These are phyloP conservation scores for Tenthredo mesomela DNA, from an alignment of 2,888 invertebrate genomes.

Conservation along the genomic window DNA sequence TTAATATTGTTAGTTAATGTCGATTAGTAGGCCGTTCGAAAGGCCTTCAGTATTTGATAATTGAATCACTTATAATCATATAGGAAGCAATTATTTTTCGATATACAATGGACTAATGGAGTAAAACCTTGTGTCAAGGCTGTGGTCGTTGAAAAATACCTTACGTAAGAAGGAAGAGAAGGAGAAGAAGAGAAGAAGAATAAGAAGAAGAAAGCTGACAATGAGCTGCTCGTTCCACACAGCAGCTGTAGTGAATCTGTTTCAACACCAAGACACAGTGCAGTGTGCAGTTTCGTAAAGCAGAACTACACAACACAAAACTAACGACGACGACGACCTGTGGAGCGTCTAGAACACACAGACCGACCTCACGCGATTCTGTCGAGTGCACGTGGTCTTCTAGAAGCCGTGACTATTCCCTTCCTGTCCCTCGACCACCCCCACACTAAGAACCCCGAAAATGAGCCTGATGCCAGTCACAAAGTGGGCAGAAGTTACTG, in stretches of 20 bases:
- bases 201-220: conserved; percentile 44
- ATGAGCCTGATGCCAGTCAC: background rate
- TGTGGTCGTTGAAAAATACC: conserved; percentile 8
- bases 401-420: conserved; percentile 37
- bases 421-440: conserved; percentile 44
- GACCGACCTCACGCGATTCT: background rate
- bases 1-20: conserved; percentile 13
- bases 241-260: background rate
- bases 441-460: conserved; percentile 3
- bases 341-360: conserved; percentile 27
- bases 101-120: background rate
- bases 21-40: background rate
- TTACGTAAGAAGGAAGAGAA: conserved; percentile 47
- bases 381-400: conserved; percentile 37
- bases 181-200: conserved; percentile 23
- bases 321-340: background rate
- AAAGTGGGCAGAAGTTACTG: background rate
- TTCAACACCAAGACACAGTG: background rate
- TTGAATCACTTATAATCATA: background rate
- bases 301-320: background rate
- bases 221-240: background rate
- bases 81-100: background rate
- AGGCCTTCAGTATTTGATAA: background rate
- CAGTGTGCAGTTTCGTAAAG: background rate
- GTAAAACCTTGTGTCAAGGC: background rate